These are phyloP conservation scores for Eulemur albifrons DNA, from an alignment of 2,797 vertebrate genomes.

Conservation along the genomic window DNA sequence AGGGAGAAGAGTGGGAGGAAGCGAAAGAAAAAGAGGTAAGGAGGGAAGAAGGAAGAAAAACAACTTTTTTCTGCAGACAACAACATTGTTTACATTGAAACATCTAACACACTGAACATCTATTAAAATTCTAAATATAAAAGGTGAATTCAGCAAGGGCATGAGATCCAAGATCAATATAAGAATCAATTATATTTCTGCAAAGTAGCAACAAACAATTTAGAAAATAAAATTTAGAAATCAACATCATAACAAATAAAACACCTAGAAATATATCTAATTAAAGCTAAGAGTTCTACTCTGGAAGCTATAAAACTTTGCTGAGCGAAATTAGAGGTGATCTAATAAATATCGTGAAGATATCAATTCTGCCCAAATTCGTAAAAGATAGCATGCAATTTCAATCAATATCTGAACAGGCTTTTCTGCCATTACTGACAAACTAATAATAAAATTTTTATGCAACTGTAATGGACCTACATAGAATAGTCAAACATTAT, in stretches of 20 bases:
- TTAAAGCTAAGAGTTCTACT: neutral
- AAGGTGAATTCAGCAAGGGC: neutral
- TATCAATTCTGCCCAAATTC: neutral
- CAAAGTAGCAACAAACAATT: neutral
- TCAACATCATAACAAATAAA: neutral
- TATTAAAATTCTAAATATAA: neutral
- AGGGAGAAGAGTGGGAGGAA: neutral
- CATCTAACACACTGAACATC: neutral
- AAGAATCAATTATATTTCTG: neutral
- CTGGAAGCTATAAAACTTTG: neutral
- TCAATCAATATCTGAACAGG: neutral
- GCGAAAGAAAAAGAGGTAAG: too few relatives aligned
- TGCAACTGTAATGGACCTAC: neutral
- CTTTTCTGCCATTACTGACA: neutral
- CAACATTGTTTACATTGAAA: neutral
- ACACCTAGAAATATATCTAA: neutral
- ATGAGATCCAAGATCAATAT: neutral
- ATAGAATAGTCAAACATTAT: neutral
- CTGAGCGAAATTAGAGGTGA: neutral
- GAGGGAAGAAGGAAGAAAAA: neutral
- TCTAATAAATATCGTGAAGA: neutral
- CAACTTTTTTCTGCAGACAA: neutral
- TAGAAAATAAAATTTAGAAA: constrained; percentile 16
- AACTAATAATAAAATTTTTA: neutral
- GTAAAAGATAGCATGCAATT: neutral